Evolutionary conservation across 1,140 invertebrate species (phyloP).

Genomic region (Reticulitermes speratus): DNA sequence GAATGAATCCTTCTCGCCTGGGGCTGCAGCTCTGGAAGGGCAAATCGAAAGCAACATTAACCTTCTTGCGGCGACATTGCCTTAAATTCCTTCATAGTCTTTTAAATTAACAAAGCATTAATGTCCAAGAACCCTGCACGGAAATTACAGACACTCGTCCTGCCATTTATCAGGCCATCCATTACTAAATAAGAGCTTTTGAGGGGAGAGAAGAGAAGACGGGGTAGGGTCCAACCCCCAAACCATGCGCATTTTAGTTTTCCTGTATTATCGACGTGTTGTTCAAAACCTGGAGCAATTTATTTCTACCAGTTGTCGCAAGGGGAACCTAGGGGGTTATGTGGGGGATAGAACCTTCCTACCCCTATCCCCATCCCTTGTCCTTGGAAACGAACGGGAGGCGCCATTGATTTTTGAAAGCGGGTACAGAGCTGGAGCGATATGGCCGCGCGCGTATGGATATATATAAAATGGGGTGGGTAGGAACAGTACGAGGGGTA

Average conservation of each 20-base stretch:
- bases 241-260: slow-evolving; percentile 32
- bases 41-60: not conserved
- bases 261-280: slow-evolving; percentile 35
- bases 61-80: not conserved
- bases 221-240: not conserved
- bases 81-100: not conserved
- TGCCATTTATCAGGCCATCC: not conserved
- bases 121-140: not conserved
- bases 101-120: not conserved
- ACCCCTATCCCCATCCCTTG: not conserved
- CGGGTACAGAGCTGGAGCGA: slow-evolving; percentile 3
- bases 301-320: slow-evolving; percentile 36
- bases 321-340: slow-evolving; percentile 21
- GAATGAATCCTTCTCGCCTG: not conserved
- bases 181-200: not conserved
- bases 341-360: not conserved
- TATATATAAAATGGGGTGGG: not conserved
- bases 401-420: slow-evolving; percentile 39
- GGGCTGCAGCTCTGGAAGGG: not conserved
- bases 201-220: slow-evolving; percentile 1
- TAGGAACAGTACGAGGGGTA: not conserved
- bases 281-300: slow-evolving; percentile 33
- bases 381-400: slow-evolving; percentile 27
- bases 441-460: not conserved
- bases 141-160: not conserved